Evolutionary conservation across 2,113 vertebrate genomes (phyloP), one percentile per base, ranked within the genome.

Genomic region (Centropus bengalensis): DNA sequence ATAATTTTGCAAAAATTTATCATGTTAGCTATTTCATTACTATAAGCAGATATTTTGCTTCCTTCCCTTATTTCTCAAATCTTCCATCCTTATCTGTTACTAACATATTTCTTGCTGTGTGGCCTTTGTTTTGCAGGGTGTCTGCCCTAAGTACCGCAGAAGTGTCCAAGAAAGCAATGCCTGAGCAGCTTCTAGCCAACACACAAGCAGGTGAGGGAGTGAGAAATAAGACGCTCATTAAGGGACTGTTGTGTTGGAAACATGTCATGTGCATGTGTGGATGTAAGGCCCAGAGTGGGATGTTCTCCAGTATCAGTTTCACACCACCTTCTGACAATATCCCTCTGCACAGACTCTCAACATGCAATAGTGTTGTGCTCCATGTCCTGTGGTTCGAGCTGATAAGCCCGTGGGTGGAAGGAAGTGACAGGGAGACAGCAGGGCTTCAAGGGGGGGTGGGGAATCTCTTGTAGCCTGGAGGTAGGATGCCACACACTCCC

Each of bases 331-430:
- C 70, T 89, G 60, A 64, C 0, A 8, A 40, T 4, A 60, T 14
- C 14, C 24, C 33, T 28, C 0, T 2, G n/a, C n/a, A 49, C 30
- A 55, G 52, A 45, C 1, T 21, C 4, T 5, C 5, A 17, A 36
- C 5, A 2, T 3, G 19, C 13, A 16, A 52, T 2, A 36, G 7
- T 70, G 33, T 3, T 24, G 22, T 1, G 3, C 33, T 36, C n/a
- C 1, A 0, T 0, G 2, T 44, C 47, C 66, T 17, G n/a, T 1
- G 2, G 33, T 6, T 92, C 0, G 5, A 59, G 3, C 47, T 0
- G 12, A 66, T n/a, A 8, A 66, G 21, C 16, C 38, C 14, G 26
- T 56, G 81, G 26, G 30, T 60, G 58, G 32, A 23, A 32, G 59
- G 56, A 68, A 62, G 45, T 5, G 38, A 79, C 0, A 1, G 5